Conservation (phyloP, 2,113 vertebrate species). For the Mionectes macconnelli region DNA sequence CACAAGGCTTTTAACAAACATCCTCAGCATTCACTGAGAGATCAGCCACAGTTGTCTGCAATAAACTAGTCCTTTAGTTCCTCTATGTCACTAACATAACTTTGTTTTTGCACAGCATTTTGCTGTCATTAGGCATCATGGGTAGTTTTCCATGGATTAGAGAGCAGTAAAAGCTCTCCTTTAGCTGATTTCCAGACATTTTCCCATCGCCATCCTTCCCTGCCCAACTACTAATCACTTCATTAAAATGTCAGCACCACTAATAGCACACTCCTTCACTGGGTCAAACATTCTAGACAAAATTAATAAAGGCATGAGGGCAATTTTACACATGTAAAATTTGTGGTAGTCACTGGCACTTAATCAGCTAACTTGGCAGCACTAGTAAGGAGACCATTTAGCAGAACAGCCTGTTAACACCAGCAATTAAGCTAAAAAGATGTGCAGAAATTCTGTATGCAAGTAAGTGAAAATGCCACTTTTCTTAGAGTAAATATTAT, state of each 20-base stretch:
- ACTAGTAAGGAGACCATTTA: not conserved
- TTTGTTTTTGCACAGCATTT: not conserved
- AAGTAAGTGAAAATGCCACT: not conserved
- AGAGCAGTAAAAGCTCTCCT: not conserved
- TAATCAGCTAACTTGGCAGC: not conserved
- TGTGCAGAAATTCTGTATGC: not conserved
- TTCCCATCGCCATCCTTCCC: not conserved
- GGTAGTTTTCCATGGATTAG: not conserved
- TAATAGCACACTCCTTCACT: not conserved
- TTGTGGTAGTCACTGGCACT: accelerated
- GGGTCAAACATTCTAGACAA: not conserved
- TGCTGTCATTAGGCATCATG: not conserved
- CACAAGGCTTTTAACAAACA: not conserved
- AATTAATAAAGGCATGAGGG: not conserved
- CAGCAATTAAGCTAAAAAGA: not conserved
- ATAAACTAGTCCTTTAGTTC: not conserved
- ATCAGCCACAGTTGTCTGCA: not conserved
- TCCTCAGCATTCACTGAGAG: not conserved
- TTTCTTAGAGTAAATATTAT: not conserved
- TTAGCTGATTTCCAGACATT: not conserved
- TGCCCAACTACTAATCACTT: not conserved
- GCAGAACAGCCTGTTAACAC: not conserved
- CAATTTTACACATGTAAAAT: not conserved
- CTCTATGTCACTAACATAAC: not conserved
- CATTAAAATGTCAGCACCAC: not conserved